Base-by-base conservation (phyloP, 1,140 invertebrate genomes). In the Cherax destructor region DNA sequence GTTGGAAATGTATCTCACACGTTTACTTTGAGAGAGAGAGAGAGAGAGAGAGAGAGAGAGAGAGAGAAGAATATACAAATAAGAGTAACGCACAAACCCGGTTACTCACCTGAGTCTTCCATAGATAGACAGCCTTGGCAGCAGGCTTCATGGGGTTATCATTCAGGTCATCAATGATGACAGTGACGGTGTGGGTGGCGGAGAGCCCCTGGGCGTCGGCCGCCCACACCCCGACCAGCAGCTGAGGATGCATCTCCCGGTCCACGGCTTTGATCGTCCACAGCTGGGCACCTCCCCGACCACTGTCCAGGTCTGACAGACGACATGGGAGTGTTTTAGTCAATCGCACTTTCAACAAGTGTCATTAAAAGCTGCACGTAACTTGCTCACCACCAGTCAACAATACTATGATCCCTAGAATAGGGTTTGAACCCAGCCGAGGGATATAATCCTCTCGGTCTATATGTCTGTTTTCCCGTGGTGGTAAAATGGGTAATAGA, bases 141-240 rank as follows among this genome's bases (percentile, higher is more conserved):
- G 98, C 98, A 0, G 98, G 97, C 94, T 98, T 97, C 97, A 99
- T 99, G 95, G 98, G 98, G 95, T 99, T 99, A 94, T 99, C 98
- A 94, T 99, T 99, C 0, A 97, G 97, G 93, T 96, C 98, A 94
- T 98, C 98, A 93, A 99, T 99, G 41, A 99, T 97, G 9, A 86
- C 9, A 99, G 97, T 99, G 85, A 96, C 0, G 98, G 95, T 4
- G 96, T 97, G 79, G 69, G 98, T 98, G 97, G 98, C 98, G 97
- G 97, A 94, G 96, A 97, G 69, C 97, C 97, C 92, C 97, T 97
- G 95, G 97, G 97, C 95, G 94, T 99, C 98, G 2, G 98, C 98
- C 91, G 98, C 98, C 9, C 98, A 97, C 94, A 99, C 99, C 0
- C 98, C 98, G 93, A 98, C 98, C 84, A 98, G 95, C 94, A 98